Base-by-base conservation (phyloP, 2,113 vertebrate genomes). In the Amphiprion ocellaris region DNA sequence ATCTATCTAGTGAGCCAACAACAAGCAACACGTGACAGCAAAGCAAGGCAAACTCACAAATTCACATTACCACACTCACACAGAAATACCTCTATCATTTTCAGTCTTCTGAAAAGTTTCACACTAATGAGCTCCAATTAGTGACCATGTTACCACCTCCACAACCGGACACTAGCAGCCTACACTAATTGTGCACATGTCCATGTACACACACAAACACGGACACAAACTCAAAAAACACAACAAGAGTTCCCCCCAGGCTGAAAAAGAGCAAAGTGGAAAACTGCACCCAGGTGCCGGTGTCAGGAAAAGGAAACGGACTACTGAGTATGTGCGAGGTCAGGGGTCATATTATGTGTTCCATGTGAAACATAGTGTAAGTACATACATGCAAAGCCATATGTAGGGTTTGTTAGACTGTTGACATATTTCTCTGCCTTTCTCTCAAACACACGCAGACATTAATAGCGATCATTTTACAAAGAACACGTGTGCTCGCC, bases 241-340 rank as follows among this genome's bases (percentile, higher is more conserved):
- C 46, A 50, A 11, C 17, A 21, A 53, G 15, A 80, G 9, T 39
- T 54, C 67, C 73, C 77, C 74, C 67, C 2, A 0, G 75, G 62
- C 33, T 68, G 23, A 52, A 76, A 81, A 78, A 60, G 26, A 24
- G 67, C 4, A 85, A 86, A 81, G 83, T 75, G 47, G 66, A 80
- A 85, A 92, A 93, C 69, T 87, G 86, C 79, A 92, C 80, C 84
- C 82, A 92, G 86, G 74, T 90, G 88, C 73, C 79, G 53, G 28
- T 62, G 49, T 89, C 72, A 71, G 74, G 81, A 86, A 89, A 73
- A 71, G 82, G 81, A 91, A 92, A 82, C 59, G 41, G 67, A 81
- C 87, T 82, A 79, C 71, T 72, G 81, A 85, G 81, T 77, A 79
- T 74, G 30, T 69, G 59, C 33, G n/a, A 56, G 83, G 84, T 75